Base-by-base conservation (phyloP, 2,797 vertebrate species). In the Hozukius guyotensis region DNA sequence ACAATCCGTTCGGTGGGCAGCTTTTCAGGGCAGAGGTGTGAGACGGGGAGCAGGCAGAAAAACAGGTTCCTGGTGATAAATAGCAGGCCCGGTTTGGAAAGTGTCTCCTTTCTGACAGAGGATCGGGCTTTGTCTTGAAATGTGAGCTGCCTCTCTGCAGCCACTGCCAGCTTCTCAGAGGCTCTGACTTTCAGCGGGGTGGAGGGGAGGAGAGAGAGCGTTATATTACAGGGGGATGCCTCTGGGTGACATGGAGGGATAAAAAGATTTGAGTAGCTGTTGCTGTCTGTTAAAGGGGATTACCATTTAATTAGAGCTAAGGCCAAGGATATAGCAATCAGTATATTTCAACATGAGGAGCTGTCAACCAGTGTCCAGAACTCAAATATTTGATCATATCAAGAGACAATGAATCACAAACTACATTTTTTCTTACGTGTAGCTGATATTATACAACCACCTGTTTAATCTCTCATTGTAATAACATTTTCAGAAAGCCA, bases 51-150 rank as follows among this genome's bases (percentile, higher is more conserved):
- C 74, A 18, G 85, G 91, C 86, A 85, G 90, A 92, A 91, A 93
- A 95, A 94, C 92, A 72, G 92, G 92, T 93, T 91, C 72, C 61
- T 7, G 61, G 81, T 91, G 92, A 93, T 92, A 93, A 93, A 91
- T 91, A 42, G 84, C 82, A 82, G 88, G 82, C 67, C 89, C 18
- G 46, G 81, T 75, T 87, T 92, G 84, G 89, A 92, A 84, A 93
- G 92, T 90, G 90, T 93, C 92, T 91, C 87, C 80, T 95, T 94
- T 93, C 90, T 89, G 83, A 92, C 85, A 90, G 84, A 81, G 91
- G 91, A 92, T 87, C 81, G 60, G 82, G 85, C 91, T 94, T 94
- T 95, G 92, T 93, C 89, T 86, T 90, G 94, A 92, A 94, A 95
- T 64, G 78, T 70, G 93, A 95, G 90, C 84, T 22, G 72, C 80